Percentiles rank a stretch among this genome's conserved stretches.
phyloP scores from a whole-genome alignment of 1,140 invertebrate genomes.

The Babylonia areolata region DNA sequence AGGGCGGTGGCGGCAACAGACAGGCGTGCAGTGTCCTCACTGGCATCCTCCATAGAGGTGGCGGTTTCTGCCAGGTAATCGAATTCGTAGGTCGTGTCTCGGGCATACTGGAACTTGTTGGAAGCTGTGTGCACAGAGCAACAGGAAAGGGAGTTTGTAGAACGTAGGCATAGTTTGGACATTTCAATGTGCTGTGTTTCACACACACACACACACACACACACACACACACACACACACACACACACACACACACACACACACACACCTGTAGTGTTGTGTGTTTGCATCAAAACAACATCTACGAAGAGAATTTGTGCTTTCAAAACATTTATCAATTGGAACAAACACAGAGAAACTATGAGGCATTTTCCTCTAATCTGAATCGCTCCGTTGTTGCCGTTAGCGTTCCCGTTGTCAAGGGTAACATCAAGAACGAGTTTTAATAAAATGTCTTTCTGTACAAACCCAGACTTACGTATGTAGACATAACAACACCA shows the following conservation, averaged over 20 bases:
- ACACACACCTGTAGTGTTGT: too few species aligned
- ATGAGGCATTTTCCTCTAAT: background rate
- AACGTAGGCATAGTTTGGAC: background rate
- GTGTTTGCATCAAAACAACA: background rate
- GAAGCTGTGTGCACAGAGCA: constrained; percentile 51
- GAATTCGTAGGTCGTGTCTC: constrained; percentile 82
- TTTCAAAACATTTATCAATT: background rate
- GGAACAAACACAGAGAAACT: background rate
- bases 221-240: background rate
- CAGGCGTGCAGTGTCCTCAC: constrained; percentile 78
- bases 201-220: background rate
- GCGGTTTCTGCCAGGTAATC: constrained; percentile 80
- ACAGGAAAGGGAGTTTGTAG: background rate
- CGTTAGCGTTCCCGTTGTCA: background rate
- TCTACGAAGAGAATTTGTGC: background rate
- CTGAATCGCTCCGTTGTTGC: too few species aligned
- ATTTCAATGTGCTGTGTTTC: too few species aligned
- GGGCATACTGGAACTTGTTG: constrained; percentile 78
- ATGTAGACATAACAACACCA: background rate
- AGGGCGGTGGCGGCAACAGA: constrained; percentile 79
- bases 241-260: background rate
- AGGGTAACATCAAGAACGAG: background rate
- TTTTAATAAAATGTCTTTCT: background rate
- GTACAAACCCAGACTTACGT: background rate
- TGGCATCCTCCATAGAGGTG: constrained; percentile 79